Percentiles rank a stretch among this genome's conserved stretches.
Conservation (phyloP, 2,113 vertebrate genomes). For the Collichthys lucidus region DNA sequence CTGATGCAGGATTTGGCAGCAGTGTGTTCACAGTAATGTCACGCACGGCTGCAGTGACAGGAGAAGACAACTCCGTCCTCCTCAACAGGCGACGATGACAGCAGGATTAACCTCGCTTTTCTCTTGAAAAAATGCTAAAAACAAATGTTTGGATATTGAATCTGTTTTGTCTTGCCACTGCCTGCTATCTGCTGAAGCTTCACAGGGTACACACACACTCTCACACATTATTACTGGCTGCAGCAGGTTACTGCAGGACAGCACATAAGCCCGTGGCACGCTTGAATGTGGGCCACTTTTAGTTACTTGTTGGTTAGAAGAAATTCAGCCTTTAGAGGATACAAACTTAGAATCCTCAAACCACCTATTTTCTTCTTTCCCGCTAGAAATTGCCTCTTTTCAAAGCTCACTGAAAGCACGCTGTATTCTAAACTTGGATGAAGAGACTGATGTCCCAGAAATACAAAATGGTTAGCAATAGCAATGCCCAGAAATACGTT, state of each 20-base stretch:
- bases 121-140: constrained; percentile 12
- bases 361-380: constrained; percentile 43
- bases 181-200: constrained; percentile 37
- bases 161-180: constrained; percentile 44
- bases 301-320: constrained; percentile 48
- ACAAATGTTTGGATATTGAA: constrained; percentile 46
- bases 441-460: constrained; percentile 35
- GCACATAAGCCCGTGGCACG: constrained; percentile 61
- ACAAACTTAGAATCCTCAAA: constrained; percentile 57
- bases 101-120: constrained; percentile 41
- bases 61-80: constrained; percentile 49
- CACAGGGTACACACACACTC: not conserved
- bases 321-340: constrained; percentile 63
- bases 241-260: constrained; percentile 64
- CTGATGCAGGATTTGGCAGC: constrained; percentile 56
- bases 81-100: constrained; percentile 40
- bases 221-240: constrained; percentile 30
- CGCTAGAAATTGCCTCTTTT: constrained; percentile 30
- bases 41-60: constrained; percentile 56
- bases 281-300: constrained; percentile 66
- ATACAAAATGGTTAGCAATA: constrained; percentile 22
- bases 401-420: constrained; percentile 28
- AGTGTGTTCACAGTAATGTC: constrained; percentile 58
- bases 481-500: constrained; percentile 18
- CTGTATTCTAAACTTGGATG: constrained; percentile 22